Evolutionary conservation across 2,888 invertebrate species (phyloP).

Genomic region (Cheilosia pagana): DNA sequence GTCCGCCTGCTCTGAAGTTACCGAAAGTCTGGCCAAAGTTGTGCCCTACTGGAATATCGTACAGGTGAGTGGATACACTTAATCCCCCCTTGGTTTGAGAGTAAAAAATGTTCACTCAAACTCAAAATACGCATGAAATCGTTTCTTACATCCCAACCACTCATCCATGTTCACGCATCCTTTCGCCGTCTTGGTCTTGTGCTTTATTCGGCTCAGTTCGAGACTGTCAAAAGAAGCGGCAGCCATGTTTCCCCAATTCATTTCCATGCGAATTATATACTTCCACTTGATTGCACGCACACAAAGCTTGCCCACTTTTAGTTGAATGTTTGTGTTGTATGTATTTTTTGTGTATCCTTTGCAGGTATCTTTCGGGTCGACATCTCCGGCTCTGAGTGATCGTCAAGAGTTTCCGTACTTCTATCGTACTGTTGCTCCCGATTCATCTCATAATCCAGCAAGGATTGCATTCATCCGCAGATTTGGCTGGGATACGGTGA

Average conservation of each 20-base stretch:
- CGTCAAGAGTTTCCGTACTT: slow-evolving; percentile 94
- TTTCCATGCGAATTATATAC: slow-evolving; percentile 35
- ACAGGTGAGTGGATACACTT: slow-evolving; percentile 86
- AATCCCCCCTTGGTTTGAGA: slow-evolving; percentile 2
- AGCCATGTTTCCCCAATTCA: slow-evolving; percentile 6
- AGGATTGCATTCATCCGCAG: slow-evolving; percentile 91
- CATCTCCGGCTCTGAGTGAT: slow-evolving; percentile 94
- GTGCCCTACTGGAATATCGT: slow-evolving; percentile 97
- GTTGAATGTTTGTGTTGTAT: slow-evolving; percentile 25
- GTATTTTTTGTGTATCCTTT: slow-evolving; percentile 61
- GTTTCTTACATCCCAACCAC: slow-evolving; percentile 14
- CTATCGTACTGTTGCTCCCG: slow-evolving; percentile 94
- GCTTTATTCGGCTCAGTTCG: neutral
- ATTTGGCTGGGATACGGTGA: slow-evolving; percentile 92
- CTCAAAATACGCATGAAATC: slow-evolving; percentile 55
- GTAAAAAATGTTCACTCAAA: slow-evolving; percentile 16
- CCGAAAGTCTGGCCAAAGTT: slow-evolving; percentile 94
- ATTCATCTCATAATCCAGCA: slow-evolving; percentile 95
- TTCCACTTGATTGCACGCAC: slow-evolving; percentile 54
- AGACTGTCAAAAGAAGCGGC: slow-evolving; percentile 1
- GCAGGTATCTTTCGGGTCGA: slow-evolving; percentile 95
- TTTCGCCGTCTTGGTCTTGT: neutral
- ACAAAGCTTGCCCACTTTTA: slow-evolving; percentile 1
- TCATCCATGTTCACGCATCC: slow-evolving; percentile 8
- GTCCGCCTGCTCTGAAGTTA: slow-evolving; percentile 95